Conservation (phyloP, 23 tunicate genomes). For the Halocynthia roretzi region DNA sequence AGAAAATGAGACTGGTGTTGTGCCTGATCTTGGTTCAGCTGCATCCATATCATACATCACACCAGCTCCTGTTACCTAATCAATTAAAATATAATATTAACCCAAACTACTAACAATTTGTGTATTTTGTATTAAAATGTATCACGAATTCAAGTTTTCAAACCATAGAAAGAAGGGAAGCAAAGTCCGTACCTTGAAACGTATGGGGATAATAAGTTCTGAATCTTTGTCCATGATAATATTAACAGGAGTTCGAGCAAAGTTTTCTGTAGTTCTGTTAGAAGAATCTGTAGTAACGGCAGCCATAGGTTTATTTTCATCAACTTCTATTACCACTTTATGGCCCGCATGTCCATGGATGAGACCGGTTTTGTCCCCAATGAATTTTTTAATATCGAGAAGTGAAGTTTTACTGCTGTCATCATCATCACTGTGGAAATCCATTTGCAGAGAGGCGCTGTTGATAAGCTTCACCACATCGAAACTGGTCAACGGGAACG, state of each 20-base stretch:
- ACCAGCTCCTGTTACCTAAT: constrained; percentile 2
- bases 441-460: constrained; percentile 6
- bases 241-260: constrained; percentile 24
- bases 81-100: too few species aligned
- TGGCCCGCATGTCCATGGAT: constrained; percentile 6
- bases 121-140: too few species aligned
- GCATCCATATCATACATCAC: neutral
- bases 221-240: constrained; percentile 9
- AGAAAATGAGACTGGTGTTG: constrained; percentile 3
- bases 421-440: neutral
- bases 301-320: constrained; percentile 8
- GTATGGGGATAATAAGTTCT: constrained; percentile 4
- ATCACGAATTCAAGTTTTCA: too few species aligned
- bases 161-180: too few species aligned
- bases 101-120: too few species aligned
- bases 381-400: neutral
- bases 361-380: constrained; percentile 24
- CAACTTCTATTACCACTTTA: constrained; percentile 7
- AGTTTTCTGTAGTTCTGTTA: neutral
- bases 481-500: neutral
- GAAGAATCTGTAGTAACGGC: neutral
- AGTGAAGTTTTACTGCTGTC: neutral
- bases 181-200: neutral
- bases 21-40: neutral
- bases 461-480: neutral